A percentile compares a stretch with the other conserved stretches of the same genome.
Evolutionary conservation across 2,888 invertebrate genomes (phyloP).

Genomic region (Patella ulyssiponensis): DNA sequence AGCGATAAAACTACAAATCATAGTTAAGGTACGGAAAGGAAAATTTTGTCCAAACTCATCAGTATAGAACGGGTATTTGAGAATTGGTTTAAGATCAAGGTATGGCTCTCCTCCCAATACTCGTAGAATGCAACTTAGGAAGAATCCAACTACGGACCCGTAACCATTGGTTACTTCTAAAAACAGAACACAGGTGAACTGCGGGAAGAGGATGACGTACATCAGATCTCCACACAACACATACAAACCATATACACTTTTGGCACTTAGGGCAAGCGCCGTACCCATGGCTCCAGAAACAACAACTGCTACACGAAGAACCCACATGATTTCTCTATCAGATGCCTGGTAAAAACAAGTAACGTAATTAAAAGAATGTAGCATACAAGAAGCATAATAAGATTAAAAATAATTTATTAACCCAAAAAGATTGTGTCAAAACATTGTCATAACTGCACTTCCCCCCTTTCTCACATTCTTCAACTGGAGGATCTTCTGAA

Average conservation of each 20-base stretch:
- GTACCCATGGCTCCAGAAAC: conserved; percentile 34
- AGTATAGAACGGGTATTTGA: conserved; percentile 45
- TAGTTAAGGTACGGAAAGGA: conserved; percentile 48
- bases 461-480: no score
- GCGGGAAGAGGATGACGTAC: conserved; percentile 45
- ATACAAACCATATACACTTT: conserved; percentile 43
- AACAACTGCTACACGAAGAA: conserved; percentile 39
- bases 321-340: conserved; percentile 42
- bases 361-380: neutral
- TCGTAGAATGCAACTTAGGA: conserved; percentile 83
- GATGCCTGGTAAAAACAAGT: conserved; percentile 32
- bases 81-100: conserved; percentile 75
- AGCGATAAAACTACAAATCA: conserved; percentile 40
- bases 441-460: no score
- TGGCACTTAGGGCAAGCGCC: conserved; percentile 34
- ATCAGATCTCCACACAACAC: conserved; percentile 44
- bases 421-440: no score
- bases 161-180: conserved; percentile 43
- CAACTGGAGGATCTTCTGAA: no score
- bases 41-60: conserved; percentile 41
- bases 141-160: conserved; percentile 67
- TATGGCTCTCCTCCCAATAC: conserved; percentile 90
- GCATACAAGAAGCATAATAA: no score
- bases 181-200: conserved; percentile 42
- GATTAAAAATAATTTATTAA: no score